A percentile compares a stretch with the other conserved stretches of the same genome.
phyloP scores from a whole-genome alignment of 2,888 invertebrate genomes.

The Agrotis segetum region DNA sequence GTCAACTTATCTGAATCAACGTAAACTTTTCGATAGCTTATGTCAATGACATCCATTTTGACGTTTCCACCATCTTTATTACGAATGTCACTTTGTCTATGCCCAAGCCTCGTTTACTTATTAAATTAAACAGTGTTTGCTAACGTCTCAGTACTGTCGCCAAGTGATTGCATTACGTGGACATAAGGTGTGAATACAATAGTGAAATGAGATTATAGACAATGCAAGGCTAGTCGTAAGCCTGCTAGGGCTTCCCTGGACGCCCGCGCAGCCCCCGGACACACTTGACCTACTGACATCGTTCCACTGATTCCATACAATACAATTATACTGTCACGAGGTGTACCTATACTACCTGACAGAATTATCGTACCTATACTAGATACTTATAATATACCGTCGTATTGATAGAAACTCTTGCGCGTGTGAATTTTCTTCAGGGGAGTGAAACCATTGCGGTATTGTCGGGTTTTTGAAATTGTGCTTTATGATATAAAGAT shows the following conservation, averaged over 20 bases:
- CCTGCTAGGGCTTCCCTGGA: conserved; percentile 83
- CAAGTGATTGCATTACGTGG: conserved; percentile 43
- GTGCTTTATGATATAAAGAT: background rate
- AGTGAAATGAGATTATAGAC: conserved; percentile 80
- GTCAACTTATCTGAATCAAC: no score
- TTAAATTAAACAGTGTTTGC: conserved; percentile 31
- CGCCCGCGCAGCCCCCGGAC: conserved; percentile 53
- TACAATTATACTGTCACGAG: conserved; percentile 50
- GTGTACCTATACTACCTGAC: conserved; percentile 2
- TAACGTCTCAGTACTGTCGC: conserved; percentile 13
- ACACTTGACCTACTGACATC: conserved; percentile 81
- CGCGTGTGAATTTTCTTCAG: conserved; percentile 29
- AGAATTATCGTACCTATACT: conserved; percentile 1
- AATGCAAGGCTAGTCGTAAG: conserved; percentile 79
- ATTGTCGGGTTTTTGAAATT: background rate
- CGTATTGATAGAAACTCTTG: conserved; percentile 22
- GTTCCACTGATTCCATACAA: conserved; percentile 61
- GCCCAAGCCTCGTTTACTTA: background rate
- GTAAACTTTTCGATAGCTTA: background rate
- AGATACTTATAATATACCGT: conserved; percentile 19
- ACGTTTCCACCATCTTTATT: background rate
- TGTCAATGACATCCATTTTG: background rate
- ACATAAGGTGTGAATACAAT: conserved; percentile 69
- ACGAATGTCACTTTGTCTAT: background rate
- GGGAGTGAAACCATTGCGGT: conserved; percentile 24